Evolutionary conservation across 2,797 vertebrate species (phyloP), one percentile per base, ranked within the genome.

Genomic region (Schizopygopsis malacanthus): DNA sequence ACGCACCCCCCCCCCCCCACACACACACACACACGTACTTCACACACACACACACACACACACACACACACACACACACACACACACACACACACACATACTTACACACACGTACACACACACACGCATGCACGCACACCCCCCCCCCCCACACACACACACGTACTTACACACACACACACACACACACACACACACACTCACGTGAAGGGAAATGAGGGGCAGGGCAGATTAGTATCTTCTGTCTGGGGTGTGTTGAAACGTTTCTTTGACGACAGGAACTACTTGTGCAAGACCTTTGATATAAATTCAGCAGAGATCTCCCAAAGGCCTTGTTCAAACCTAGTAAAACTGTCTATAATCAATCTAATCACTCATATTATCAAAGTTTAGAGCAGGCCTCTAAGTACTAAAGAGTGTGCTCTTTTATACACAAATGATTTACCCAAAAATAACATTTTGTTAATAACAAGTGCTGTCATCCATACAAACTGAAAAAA

Each of bases 141-240:
- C n/a, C n/a, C n/a, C n/a, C n/a, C n/a, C n/a, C 33, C 0, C 33
- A 33, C 33, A 33, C 33, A 33, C 33, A 2, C 33, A 33, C 33
- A 33, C 33, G 2, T 2, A 33, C 33, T 2, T 2, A 33, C 33
- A 33, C 33, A 2, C 33, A 33, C 33, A 33, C 33, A 33, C 33
- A 33, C 33, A 3, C 33, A 33, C 33, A 3, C 33, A 33, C 33
- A 3, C 33, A 33, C 80, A 69, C 63, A 69, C 25, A 22, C 54
- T 7, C 52, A 56, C 54, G 5, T 2, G 18, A 59, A 52, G 25
- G 33, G 37, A 7, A 6, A 33, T 39, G 43, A 76, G 75, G 50
- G 56, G 25, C 59, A n/a, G 11, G 28, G 56, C 41, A 83, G 82
- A 83, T 76, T 37, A 83, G 59, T 18, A 83, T 83, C 82, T 76